phyloP scores from a whole-genome alignment of 2,797 vertebrate species.

The Lepus oiostolus region DNA sequence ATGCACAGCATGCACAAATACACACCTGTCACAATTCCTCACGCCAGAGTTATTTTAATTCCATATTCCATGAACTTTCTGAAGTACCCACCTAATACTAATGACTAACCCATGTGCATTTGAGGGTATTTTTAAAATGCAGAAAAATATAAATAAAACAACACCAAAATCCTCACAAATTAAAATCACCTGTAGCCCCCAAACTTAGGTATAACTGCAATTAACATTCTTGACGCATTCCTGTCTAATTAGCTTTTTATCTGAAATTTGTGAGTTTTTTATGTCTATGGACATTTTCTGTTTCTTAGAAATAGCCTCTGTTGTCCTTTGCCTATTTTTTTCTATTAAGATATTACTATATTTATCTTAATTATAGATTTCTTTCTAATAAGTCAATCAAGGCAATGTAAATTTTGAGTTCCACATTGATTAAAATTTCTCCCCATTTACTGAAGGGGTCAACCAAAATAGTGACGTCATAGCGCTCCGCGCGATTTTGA shows the following conservation, averaged over 20 bases:
- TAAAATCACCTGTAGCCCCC: not conserved
- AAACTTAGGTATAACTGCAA: not conserved
- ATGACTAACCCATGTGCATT: not conserved
- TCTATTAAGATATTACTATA: not conserved
- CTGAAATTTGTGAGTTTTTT: not conserved
- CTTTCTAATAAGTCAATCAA: not conserved
- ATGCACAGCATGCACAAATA: too few species aligned
- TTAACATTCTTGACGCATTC: not conserved
- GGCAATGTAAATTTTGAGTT: not conserved
- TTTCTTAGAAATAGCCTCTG: not conserved
- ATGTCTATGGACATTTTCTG: not conserved
- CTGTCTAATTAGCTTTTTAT: not conserved
- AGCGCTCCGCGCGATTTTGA: not conserved
- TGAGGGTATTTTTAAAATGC: slow-evolving; percentile 2
- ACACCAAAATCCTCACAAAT: not conserved
- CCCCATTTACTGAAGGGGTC: not conserved
- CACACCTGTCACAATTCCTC: too few species aligned
- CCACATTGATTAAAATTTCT: not conserved
- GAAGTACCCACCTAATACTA: not conserved
- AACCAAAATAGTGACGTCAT: not conserved
- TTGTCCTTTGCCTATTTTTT: not conserved
- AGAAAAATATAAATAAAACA: not conserved
- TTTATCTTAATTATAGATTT: not conserved
- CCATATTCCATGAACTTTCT: too few species aligned
- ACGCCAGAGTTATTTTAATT: too few species aligned